A percentile compares a stretch with the other conserved stretches of the same genome.
These are phyloP conservation scores for Centropyge bicolor DNA, from an alignment of 2,797 vertebrate species.

Conservation along the genomic window DNA sequence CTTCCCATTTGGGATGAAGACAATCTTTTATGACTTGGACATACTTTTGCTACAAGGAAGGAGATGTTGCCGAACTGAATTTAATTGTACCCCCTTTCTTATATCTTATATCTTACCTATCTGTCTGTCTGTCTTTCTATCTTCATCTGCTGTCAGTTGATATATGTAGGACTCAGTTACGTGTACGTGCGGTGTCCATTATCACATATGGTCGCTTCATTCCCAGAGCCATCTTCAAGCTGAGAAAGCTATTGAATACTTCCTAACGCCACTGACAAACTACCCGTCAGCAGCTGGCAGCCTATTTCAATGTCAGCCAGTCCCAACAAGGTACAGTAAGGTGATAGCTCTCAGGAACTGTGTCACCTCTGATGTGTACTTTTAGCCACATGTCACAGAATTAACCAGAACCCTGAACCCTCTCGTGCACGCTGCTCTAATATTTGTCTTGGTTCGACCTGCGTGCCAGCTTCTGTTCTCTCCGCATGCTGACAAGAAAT, in stretches of 20 bases:
- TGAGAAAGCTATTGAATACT: conserved; percentile 64
- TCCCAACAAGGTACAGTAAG: conserved; percentile 72
- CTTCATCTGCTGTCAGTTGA: not conserved
- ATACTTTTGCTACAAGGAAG: no score
- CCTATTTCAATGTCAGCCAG: conserved; percentile 66
- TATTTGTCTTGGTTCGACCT: conserved; percentile 18
- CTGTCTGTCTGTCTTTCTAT: not conserved
- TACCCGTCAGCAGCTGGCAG: conserved; percentile 68
- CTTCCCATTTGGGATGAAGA: no score
- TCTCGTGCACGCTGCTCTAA: conserved; percentile 16
- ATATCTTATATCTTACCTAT: no score
- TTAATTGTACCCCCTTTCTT: no score
- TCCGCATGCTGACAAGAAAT: conserved; percentile 35
- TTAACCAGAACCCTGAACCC: conserved; percentile 29
- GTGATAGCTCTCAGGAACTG: conserved; percentile 61
- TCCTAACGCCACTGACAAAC: conserved; percentile 55
- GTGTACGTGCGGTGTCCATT: conserved; percentile 24
- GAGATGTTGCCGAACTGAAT: no score
- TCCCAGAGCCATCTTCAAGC: conserved; percentile 48
- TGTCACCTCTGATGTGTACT: conserved; percentile 65
- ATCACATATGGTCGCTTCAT: conserved; percentile 57
- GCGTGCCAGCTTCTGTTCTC: conserved; percentile 29
- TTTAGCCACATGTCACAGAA: conserved; percentile 63
- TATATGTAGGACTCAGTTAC: not conserved
- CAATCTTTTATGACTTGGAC: no score